phyloP scores from a whole-genome alignment of 2,797 vertebrate species.

The Mormyrops attenuatus region DNA sequence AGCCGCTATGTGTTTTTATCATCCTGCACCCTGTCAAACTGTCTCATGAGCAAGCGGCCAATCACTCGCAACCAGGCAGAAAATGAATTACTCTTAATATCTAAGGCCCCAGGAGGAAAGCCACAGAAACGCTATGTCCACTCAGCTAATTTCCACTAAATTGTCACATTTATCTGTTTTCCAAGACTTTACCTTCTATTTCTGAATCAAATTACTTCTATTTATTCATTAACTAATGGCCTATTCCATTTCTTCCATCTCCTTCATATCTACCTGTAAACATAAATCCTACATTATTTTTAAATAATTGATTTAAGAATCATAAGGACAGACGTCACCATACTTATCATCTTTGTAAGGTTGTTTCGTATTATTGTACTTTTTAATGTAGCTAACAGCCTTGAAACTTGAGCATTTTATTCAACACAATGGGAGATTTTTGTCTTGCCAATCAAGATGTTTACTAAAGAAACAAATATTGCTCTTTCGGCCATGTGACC shows the following conservation, averaged over 20 bases:
- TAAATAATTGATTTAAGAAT: neutral
- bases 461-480: neutral
- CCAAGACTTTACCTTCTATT: neutral
- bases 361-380: neutral
- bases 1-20: conserved; percentile 34
- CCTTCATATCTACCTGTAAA: neutral
- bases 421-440: neutral
- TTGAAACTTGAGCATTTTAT: neutral
- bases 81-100: conserved; percentile 21
- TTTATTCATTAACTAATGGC: neutral
- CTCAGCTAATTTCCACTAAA: neutral
- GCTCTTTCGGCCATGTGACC: neutral
- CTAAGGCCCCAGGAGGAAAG: conserved; percentile 8
- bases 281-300: neutral
- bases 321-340: neutral
- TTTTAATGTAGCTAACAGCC: neutral
- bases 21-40: neutral
- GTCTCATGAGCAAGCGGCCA: conserved; percentile 12
- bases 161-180: neutral
- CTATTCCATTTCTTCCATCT: neutral
- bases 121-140: neutral
- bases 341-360: neutral
- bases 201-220: neutral
- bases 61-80: neutral
- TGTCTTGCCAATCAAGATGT: conserved; percentile 8